These are phyloP conservation scores for Coendou prehensilis DNA, from an alignment of 2,797 vertebrate genomes.

Conservation along the genomic window DNA sequence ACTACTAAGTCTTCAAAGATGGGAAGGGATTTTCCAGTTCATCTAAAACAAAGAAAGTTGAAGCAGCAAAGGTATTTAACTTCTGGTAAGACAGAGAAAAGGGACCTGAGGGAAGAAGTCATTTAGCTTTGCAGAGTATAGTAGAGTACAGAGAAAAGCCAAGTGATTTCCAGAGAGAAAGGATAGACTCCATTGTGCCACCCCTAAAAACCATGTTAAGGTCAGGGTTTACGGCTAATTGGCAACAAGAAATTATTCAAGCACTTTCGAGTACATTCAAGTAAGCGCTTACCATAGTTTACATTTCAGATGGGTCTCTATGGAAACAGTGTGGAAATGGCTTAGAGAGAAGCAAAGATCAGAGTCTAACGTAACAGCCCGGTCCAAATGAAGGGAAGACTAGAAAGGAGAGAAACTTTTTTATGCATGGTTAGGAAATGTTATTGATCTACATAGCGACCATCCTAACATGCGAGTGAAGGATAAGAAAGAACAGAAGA, in stretches of 20 bases:
- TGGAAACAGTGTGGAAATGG: neutral
- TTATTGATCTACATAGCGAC: neutral
- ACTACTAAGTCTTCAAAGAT: neutral
- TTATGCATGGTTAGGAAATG: neutral
- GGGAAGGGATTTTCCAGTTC: neutral
- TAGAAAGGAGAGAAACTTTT: neutral
- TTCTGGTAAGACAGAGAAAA: constrained; percentile 25
- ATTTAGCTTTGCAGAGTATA: neutral
- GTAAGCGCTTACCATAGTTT: neutral
- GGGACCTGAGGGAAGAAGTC: neutral
- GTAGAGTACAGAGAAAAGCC: neutral
- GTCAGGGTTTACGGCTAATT: neutral
- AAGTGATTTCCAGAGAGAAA: neutral
- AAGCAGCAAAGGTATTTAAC: neutral
- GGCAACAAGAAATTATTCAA: neutral
- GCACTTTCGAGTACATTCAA: neutral
- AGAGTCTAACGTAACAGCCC: neutral
- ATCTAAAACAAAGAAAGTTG: neutral
- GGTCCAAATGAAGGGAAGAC: neutral
- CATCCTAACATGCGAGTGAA: neutral
- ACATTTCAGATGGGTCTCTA: neutral
- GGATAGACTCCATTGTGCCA: neutral
- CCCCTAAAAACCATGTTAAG: neutral
- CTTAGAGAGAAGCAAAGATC: neutral
- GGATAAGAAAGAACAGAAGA: neutral